Conservation (phyloP, 2,113 vertebrate species). For the Leptocoma aspasia region DNA sequence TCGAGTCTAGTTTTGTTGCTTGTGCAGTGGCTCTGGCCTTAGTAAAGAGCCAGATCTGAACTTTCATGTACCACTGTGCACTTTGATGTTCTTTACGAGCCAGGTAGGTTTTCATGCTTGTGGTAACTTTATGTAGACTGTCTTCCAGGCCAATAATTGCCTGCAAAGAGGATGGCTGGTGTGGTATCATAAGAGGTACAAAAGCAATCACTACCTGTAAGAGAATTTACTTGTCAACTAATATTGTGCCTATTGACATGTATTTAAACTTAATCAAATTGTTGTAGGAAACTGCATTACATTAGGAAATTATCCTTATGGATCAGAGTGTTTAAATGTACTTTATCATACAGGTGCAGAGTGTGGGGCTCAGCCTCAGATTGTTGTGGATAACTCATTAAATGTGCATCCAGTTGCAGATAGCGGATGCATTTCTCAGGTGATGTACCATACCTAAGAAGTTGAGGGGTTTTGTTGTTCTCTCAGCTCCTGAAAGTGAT, state of each 20-base stretch:
- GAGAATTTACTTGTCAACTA: not conserved
- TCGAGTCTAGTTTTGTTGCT: not conserved
- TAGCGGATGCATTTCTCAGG: not conserved
- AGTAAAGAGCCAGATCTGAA: not conserved
- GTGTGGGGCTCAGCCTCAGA: not conserved
- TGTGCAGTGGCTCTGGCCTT: not conserved
- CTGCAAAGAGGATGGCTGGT: not conserved
- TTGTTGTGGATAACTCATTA: not conserved
- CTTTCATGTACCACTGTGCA: not conserved
- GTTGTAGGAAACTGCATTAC: not conserved
- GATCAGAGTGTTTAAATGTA: not conserved
- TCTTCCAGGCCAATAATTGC: not conserved
- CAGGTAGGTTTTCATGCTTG: not conserved
- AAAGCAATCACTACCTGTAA: not conserved
- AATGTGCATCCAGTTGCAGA: rapidly evolving
- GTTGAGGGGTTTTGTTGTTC: not conserved
- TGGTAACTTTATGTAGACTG: not conserved
- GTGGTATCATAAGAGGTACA: not conserved
- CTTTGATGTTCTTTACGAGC: not conserved
- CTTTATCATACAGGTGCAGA: not conserved
- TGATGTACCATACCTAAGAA: not conserved
- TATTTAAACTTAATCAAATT: not conserved
- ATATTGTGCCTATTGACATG: not conserved
- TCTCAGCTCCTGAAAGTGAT: not conserved
- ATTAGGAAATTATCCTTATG: not conserved